Base-by-base conservation (phyloP, 2,888 invertebrate genomes). In the Mystacides longicornis region DNA sequence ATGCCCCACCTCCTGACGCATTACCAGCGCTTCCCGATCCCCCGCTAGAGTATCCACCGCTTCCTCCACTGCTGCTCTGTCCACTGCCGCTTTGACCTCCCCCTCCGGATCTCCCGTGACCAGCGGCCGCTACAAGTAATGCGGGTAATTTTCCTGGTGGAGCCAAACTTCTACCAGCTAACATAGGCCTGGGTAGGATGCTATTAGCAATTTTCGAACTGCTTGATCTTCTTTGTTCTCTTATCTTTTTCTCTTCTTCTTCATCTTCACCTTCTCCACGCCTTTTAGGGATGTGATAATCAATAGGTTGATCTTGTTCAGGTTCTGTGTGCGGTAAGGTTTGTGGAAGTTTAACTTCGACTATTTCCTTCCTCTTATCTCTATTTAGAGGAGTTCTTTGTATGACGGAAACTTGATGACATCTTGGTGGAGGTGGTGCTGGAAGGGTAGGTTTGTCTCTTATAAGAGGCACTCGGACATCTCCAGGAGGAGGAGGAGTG, bases 261-360 rank as follows among this genome's bases (percentile, higher is more conserved):
- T 85, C 85, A 63, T 83, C 82, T 67, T 83, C 83, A 9, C 75
- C 72, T 67, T 83, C 83, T 5, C 85, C 85, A 58, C 83, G 80
- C 65, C 88, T 82, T 69, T 89, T 90, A 21, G 91, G 91, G 62
- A 92, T 88, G 66, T 85, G 91, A 68, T 92, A 92, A 68, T 92
- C 91, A 59, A 92, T 92, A 0, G 92, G 92, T 64, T 91, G 91
- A 59, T 92, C 91, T 71, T 89, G 87, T 68, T 85, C 86, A 1
- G 86, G 86, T 64, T 85, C 85, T 57, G 75, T 61, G 45, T 75
- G 63, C 4, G 78, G 75, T 58, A 78, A 64, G 37, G 78, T 73
- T 47, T 75, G 64, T 48, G 81, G 81, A 62, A 81, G 68, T 54
- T 72, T 73, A 16, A 79, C 74, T 54, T 80, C 79, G 37, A 71